A percentile compares a stretch with the other conserved stretches of the same genome.
Conservation (phyloP, 2,888 invertebrate species). For the Ischnus inquisitorius region DNA sequence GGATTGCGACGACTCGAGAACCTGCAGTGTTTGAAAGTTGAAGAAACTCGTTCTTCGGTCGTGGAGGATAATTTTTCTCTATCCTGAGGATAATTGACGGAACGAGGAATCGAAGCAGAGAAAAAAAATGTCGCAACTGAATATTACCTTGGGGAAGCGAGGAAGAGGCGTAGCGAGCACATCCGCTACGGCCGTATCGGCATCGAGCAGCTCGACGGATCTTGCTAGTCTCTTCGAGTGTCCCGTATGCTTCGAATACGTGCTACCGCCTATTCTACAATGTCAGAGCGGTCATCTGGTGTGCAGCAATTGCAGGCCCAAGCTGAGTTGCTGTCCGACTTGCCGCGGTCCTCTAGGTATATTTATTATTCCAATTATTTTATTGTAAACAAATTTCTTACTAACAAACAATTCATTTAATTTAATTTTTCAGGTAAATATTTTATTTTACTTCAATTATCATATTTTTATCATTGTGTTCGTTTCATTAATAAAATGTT, state of each 20-base stretch:
- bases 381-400: too few relatives aligned
- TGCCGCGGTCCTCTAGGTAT: slow-evolving; percentile 97
- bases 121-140: slow-evolving; percentile 82
- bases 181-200: slow-evolving; percentile 87
- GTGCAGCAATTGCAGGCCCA: slow-evolving; percentile 98
- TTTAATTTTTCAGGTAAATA: too few relatives aligned
- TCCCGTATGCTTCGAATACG: slow-evolving; percentile 99
- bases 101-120: neutral
- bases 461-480: too few relatives aligned
- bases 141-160: slow-evolving; percentile 82
- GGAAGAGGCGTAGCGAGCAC: slow-evolving; percentile 83
- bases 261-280: slow-evolving; percentile 99
- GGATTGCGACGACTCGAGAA: neutral
- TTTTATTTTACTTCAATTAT: too few relatives aligned
- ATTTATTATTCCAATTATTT: slow-evolving; percentile 10
- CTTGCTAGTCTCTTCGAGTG: slow-evolving; percentile 97
- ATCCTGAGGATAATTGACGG: neutral
- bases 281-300: slow-evolving; percentile 99
- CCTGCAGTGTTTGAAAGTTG: neutral
- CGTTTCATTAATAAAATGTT: too few relatives aligned
- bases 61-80: neutral
- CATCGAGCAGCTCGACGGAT: slow-evolving; percentile 92
- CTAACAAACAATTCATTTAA: too few relatives aligned
- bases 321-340: slow-evolving; percentile 98
- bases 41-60: neutral